Evolutionary conservation across 2,797 vertebrate genomes (phyloP).

Genomic region (Chiloscyllium punctatum): DNA sequence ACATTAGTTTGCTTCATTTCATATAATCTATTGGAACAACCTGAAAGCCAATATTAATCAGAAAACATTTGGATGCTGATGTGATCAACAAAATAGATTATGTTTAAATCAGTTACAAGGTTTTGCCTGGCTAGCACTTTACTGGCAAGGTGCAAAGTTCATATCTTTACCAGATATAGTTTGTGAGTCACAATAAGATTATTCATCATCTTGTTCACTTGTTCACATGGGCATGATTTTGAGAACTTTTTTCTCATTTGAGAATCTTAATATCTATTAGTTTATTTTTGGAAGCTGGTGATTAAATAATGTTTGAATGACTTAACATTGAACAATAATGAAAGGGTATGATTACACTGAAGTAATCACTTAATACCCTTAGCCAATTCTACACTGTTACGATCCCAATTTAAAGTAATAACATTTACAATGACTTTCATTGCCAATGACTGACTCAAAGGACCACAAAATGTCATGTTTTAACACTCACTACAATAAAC

Average conservation of each 20-base stretch:
- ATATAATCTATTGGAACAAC: background rate
- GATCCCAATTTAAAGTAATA: background rate
- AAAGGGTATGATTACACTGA: background rate
- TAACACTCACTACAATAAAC: background rate
- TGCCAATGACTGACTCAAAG: background rate
- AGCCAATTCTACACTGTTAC: background rate
- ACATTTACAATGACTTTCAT: background rate
- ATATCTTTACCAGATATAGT: background rate
- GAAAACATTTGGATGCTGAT: background rate
- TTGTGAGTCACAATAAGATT: background rate
- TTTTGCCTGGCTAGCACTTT: background rate
- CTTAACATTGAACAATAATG: background rate
- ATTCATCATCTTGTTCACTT: background rate
- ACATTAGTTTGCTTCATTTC: background rate
- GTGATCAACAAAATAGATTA: slow-evolving; percentile 1
- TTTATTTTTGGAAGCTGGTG: background rate
- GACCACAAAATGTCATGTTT: background rate
- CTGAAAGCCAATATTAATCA: background rate
- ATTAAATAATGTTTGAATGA: background rate
- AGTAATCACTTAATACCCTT: background rate
- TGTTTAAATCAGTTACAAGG: slow-evolving; percentile 17
- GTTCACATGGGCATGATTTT: background rate
- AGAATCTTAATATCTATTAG: background rate
- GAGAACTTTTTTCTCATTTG: background rate
- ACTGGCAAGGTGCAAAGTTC: background rate